Evolutionary conservation across 2,797 vertebrate genomes (phyloP), one percentile per base, ranked within the genome.

Genomic region (Neosilurus hyrtlii): DNA sequence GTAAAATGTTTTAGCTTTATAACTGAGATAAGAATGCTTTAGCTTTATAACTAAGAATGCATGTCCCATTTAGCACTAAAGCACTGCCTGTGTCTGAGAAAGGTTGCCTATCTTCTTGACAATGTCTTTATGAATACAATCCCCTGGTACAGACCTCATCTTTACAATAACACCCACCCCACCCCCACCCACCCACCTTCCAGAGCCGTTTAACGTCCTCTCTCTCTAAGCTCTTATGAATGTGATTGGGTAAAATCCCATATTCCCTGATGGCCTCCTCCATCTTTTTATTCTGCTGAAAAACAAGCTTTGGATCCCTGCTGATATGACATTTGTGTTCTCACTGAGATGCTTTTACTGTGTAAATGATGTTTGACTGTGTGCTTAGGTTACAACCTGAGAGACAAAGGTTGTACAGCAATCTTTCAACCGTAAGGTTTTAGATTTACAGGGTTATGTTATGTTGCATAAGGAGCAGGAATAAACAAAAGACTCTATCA

Each of bases 251-350:
- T 26, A 78, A 65, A 78, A 65, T 78, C 61, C 59, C 61, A 78
- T 8, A 26, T 61, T 54, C 65, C 72, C 63, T 16, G 22, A 57
- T 84, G 79, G 72, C 24, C 4, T 81, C 72, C n/a, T 52, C 18
- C 61, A 68, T 73, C 79, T 79, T 83, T 81, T 84, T 54, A 68
- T 81, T 70, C 61, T 74, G 26, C 20, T 65, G 67, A 84, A 73
- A 79, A 22, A 67, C 79, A 52, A 79, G 37, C 70, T 51, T 65
- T 5, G 6, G n/a, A 61, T 86, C 82, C 82, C 85, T 54, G 74
- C 24, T 82, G 85, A 79, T n/a, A 70, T 86, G 85, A 84, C 82
- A 86, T 86, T 86, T 86, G 74, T 35, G 67, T 67, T 82, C 67
- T 86, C 24, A 52, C 65, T 18, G 18, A 72, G 61, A 81, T 81